Evolutionary conservation across 2,113 vertebrate genomes (phyloP), one percentile per base, ranked within the genome.

Genomic region (Beaufortia kweichowensis): DNA sequence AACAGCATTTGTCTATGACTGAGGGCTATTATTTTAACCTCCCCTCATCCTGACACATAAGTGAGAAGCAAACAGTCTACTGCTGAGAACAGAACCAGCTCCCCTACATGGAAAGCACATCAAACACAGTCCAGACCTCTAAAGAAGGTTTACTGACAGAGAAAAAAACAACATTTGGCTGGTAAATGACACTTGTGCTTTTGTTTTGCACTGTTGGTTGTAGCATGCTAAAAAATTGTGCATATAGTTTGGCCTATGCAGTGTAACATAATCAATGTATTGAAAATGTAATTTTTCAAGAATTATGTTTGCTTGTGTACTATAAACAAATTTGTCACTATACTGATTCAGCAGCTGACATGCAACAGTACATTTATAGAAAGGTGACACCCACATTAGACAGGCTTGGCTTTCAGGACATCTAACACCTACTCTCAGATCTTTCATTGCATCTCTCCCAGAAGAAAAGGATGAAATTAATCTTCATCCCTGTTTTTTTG

Each of bases 401-500:
- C 19, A 23, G 73, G 23, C 28, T 41, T 53, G 55, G 24, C 21
- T 21, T 43, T 53, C 2, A 1, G 50, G 65, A 53, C 56, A 23
- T 80, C 23, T 35, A 81, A 72, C 67, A 70, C 29, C 59, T 12
- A 66, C 90, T 89, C 84, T 82, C 84, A 86, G 88, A 89, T 90
- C 89, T 87, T 81, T 87, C 83, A 86, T 80, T 79, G 85, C 84
- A 77, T 75, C 77, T 85, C 78, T 83, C 80, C 84, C 53, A 83
- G 85, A 87, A 75, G 79, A 85, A 85, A 82, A 88, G 86, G 90
- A 89, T 73, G 86, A 90, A 90, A 91, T 88, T 87, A 83, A 91
- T 92, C 89, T 91, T 90, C 87, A 90, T 91, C 89, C 87, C 3
- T 50, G 78, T 87, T 90, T 91, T 91, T 87, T 91, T 84, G 82